Conservation (phyloP, 1,140 invertebrate genomes). For the Campodea augens region DNA sequence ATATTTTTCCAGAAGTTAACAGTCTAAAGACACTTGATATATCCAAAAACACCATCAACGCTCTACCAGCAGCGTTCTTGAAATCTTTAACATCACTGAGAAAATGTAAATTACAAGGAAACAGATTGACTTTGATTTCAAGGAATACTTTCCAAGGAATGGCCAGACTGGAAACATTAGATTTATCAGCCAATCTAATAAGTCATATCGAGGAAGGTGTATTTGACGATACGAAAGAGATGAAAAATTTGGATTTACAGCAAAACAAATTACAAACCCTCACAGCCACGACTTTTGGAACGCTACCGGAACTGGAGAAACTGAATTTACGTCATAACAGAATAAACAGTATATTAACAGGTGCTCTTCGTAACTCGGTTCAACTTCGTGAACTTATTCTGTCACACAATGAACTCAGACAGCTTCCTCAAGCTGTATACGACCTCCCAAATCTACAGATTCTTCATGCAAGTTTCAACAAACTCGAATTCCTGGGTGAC, state of each 20-base stretch:
- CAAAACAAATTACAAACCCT: constrained; percentile 51
- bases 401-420: constrained; percentile 52
- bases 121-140: constrained; percentile 19
- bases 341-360: constrained; percentile 43
- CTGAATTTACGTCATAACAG: constrained; percentile 55
- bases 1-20: constrained; percentile 11
- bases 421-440: constrained; percentile 26
- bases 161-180: constrained; percentile 44
- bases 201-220: constrained; percentile 42
- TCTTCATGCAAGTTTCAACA: constrained; percentile 21
- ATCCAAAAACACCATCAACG: constrained; percentile 51
- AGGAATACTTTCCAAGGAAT: constrained; percentile 22
- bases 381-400: constrained; percentile 47
- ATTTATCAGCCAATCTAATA: constrained; percentile 56
- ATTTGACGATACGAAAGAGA: constrained; percentile 42
- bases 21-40: constrained; percentile 39
- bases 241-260: constrained; percentile 54
- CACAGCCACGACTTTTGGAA: constrained; percentile 41
- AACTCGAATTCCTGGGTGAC: constrained; percentile 16
- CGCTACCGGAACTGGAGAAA: constrained; percentile 38
- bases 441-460: constrained; percentile 13
- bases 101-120: constrained; percentile 54
- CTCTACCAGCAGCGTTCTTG: constrained; percentile 40
- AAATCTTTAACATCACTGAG: constrained; percentile 44
- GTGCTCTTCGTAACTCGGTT: constrained; percentile 41